Evolutionary conservation across 30 jellyfish, hydroid and myxozoan species (phyloP), one percentile per base, ranked within the genome.

Genomic region (Aurelia aurita complex sp. Pacific): DNA sequence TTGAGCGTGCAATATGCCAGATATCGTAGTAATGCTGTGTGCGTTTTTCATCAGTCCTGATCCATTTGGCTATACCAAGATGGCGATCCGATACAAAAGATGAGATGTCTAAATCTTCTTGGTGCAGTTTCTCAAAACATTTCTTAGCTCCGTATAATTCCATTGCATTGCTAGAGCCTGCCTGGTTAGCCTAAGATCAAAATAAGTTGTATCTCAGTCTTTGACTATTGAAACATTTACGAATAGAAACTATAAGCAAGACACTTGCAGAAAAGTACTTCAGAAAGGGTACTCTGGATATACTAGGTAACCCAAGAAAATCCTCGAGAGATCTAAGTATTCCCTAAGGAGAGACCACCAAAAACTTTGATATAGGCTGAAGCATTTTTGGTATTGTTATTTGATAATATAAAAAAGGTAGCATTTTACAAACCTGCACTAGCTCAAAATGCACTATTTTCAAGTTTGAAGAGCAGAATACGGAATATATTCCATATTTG

Each of bases 21-120:
- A 80, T 29, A 67, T 80, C 82, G 67, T 64, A 71, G 74, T 12
- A 80, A 19, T 80, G 89, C 1, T 17, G 52, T 64, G 81, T 80
- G 35, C 51, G 53, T n/a, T 75, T 63, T n/a, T 66, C 54, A 7
- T 51, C 32, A 3, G 40, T 46, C 46, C 82, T 46, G 12, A 66
- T 43, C 81, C 89, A 80, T 67, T 80, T 80, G 73, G 89, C 89
- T 13, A 80, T 52, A 34, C 89, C 69, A 57, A 40, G 46, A 64
- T 67, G 81, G 13, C 89, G 29, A 36, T 80, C 89, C 54, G 69
- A 73, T 36, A 73, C 83, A 73, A 73, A 73, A 10, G 80, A 29
- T 36, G 36, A 29, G 6, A 70, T 53, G 55, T 33, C 34, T 23
- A 70, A 14, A 15, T 53, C 64, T 35, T 16, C 80, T 34, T 70